A percentile compares a stretch with the other conserved stretches of the same genome.
These are phyloP conservation scores for Boleophthalmus pectinirostris DNA, from an alignment of 2,113 vertebrate species.

Conservation along the genomic window DNA sequence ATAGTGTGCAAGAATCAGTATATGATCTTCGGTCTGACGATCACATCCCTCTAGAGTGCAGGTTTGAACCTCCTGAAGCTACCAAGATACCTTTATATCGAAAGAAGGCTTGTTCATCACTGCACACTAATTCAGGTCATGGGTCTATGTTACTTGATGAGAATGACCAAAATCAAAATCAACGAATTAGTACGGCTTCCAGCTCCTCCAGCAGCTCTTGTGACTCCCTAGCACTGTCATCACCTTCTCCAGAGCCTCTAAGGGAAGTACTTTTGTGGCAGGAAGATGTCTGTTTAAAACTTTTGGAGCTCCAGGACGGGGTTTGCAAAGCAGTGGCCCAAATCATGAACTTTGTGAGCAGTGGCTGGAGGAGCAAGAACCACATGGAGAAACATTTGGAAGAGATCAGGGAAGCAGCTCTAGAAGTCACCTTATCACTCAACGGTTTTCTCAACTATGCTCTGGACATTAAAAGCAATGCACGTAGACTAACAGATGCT, in stretches of 20 bases:
- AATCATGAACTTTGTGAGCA: slow-evolving; percentile 92
- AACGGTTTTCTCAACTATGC: slow-evolving; percentile 84
- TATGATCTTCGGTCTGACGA: slow-evolving; percentile 67
- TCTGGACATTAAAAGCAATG: slow-evolving; percentile 72
- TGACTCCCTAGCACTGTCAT: slow-evolving; percentile 70
- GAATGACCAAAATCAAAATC: slow-evolving; percentile 41
- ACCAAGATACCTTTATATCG: slow-evolving; percentile 61
- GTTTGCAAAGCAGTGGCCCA: slow-evolving; percentile 78
- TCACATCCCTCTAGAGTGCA: slow-evolving; percentile 60
- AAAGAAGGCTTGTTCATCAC: slow-evolving; percentile 30
- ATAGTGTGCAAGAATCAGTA: slow-evolving; percentile 34
- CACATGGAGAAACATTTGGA: slow-evolving; percentile 82
- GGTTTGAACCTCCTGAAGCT: slow-evolving; percentile 70
- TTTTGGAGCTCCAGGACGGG: slow-evolving; percentile 79
- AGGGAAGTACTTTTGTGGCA: slow-evolving; percentile 77
- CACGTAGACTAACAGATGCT: slow-evolving; percentile 73
- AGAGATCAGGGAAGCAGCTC: slow-evolving; percentile 79
- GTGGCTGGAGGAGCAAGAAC: slow-evolving; percentile 84
- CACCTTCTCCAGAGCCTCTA: slow-evolving; percentile 70
- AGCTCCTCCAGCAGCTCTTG: slow-evolving; percentile 79
- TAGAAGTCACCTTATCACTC: slow-evolving; percentile 75
- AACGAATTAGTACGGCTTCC: slow-evolving; percentile 79
- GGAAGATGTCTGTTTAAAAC: slow-evolving; percentile 75
- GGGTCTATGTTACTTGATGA: slow-evolving; percentile 18
- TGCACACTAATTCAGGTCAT: slow-evolving; percentile 21